Base-by-base conservation (phyloP, 2,113 vertebrate genomes). In the Alectura lathami region DNA sequence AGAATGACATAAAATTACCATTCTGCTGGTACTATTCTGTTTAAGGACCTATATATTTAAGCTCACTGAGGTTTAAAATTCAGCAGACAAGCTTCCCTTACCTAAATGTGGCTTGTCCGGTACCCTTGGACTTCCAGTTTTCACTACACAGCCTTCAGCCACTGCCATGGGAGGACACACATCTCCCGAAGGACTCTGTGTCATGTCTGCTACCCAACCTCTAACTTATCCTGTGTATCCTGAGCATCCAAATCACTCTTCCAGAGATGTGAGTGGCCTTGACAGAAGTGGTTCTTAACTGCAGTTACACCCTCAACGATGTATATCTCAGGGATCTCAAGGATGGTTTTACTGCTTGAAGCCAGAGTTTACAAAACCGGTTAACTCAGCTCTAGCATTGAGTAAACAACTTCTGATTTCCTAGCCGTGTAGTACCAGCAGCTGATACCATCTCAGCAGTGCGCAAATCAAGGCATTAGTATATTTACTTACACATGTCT, bases 61-160 rank as follows among this genome's bases (percentile, higher is more conserved):
- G 32, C 32, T 57, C 54, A 57, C 2, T 51, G 59, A 86, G 27
- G 53, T 70, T 86, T 74, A 74, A 90, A 74, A 60, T 80, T 22
- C 5, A 74, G 23, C 12, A 40, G 18, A 8, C 91, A 57, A 83
- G n/a, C 13, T 79, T 85, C 50, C 47, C 8, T 90, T 85, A 38
- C 32, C 47, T 62, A 48, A 47, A 27, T 8, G 27, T 18, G 27
- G 36, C 30, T 69, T 76, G n/a, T 86, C 83, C 17, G 6, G 26
- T 66, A 43, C 48, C 30, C 27, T 83, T 80, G 77, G 68, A 40
- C 45, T 86, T 76, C 14, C 13, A 8, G 17, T 74, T 84, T 67
- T 78, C 30, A 27, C 36, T 1, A 0, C 0, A 0, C 17, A 66
- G 50, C 66, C 56, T 93, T 21, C 81, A 27, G 60, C 51, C 13